Evolutionary conservation across 2,888 invertebrate species (phyloP).

Genomic region (Anorthoa munda): DNA sequence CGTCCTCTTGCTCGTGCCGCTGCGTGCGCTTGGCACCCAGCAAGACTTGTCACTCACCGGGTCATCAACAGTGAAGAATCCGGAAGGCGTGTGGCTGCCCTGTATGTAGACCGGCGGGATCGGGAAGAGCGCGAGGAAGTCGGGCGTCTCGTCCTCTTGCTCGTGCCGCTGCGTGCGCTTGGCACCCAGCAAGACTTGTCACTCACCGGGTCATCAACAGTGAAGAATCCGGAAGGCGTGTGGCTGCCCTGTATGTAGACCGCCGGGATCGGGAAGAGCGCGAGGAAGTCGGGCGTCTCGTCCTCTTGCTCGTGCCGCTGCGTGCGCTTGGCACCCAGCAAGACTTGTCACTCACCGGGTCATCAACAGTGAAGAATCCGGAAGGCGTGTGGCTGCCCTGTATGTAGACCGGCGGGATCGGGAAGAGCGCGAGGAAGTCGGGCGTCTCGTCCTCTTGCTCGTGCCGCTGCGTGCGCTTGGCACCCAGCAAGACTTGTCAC

Average conservation of each 20-base stretch:
- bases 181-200: background rate
- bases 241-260: slow-evolving; percentile 10
- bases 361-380: slow-evolving; percentile 5
- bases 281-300: slow-evolving; percentile 9
- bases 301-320: background rate
- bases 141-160: slow-evolving; percentile 4
- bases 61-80: slow-evolving; percentile 2
- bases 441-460: slow-evolving; percentile 2
- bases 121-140: slow-evolving; percentile 1
- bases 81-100: slow-evolving; percentile 4
- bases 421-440: slow-evolving; percentile 8
- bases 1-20: background rate
- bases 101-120: background rate
- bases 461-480: background rate
- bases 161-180: slow-evolving; percentile 4
- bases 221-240: slow-evolving; percentile 8
- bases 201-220: slow-evolving; percentile 8
- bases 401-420: slow-evolving; percentile 5
- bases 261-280: slow-evolving; percentile 5
- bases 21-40: background rate
- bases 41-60: background rate
- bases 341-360: background rate
- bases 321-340: background rate
- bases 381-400: slow-evolving; percentile 7
- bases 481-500: background rate